Percentiles rank a stretch among this genome's conserved stretches.
These are phyloP conservation scores for Bactericera cockerelli DNA, from an alignment of 1,140 invertebrate genomes.

Conservation along the genomic window DNA sequence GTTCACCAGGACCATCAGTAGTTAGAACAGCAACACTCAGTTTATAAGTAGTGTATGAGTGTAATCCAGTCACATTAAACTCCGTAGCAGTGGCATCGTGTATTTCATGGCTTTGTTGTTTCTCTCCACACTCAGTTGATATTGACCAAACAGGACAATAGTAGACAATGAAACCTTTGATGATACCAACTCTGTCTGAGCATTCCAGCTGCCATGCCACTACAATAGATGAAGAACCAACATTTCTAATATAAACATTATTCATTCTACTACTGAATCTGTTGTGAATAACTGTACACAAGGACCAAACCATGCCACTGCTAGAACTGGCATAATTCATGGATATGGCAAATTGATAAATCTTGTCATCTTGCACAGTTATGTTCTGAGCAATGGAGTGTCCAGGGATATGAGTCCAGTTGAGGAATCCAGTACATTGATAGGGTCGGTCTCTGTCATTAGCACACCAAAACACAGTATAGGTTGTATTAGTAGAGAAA, in stretches of 20 bases:
- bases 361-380: constrained; percentile 32
- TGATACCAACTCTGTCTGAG: constrained; percentile 41
- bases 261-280: constrained; percentile 48
- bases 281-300: constrained; percentile 53
- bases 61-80: constrained; percentile 34
- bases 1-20: constrained; percentile 47
- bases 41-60: constrained; percentile 63
- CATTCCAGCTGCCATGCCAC: constrained; percentile 55
- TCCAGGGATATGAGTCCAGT: constrained; percentile 37
- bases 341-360: constrained; percentile 53
- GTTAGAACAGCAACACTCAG: constrained; percentile 56
- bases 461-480: constrained; percentile 60
- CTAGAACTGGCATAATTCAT: constrained; percentile 43
- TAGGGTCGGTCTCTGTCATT: constrained; percentile 39
- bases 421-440: constrained; percentile 39
- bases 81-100: constrained; percentile 16
- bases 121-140: constrained; percentile 16
- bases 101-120: not conserved
- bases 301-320: constrained; percentile 62
- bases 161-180: constrained; percentile 46
- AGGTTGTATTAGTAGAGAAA: constrained; percentile 30
- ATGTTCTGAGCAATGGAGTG: constrained; percentile 33
- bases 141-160: constrained; percentile 43
- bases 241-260: constrained; percentile 39
- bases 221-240: constrained; percentile 40